Evolutionary conservation across 2,113 vertebrate genomes (phyloP).

Genomic region (Ceyx cyanopectus): DNA sequence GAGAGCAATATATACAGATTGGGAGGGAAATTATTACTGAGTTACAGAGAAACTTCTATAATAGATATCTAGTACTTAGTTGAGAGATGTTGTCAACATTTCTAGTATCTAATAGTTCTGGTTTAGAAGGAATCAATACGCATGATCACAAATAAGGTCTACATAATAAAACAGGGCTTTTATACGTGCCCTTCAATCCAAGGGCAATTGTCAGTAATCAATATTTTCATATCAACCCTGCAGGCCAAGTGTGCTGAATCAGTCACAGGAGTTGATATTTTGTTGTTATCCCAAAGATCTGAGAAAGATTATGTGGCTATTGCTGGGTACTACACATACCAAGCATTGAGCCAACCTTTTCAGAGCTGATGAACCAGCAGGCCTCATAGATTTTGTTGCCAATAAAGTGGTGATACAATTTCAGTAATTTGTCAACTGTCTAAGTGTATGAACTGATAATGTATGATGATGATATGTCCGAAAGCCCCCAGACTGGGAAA

Average conservation of each 20-base stretch:
- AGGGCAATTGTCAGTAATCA: background rate
- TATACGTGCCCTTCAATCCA: background rate
- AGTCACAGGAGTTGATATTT: background rate
- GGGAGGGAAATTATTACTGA: background rate
- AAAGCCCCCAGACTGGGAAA: background rate
- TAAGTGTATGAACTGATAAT: background rate
- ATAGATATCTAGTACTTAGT: background rate
- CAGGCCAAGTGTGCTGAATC: background rate
- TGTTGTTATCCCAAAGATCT: background rate
- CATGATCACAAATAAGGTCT: background rate
- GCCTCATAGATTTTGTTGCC: background rate
- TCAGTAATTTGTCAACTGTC: background rate
- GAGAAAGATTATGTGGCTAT: background rate
- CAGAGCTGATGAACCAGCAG: background rate
- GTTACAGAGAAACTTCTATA: background rate
- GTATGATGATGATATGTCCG: background rate
- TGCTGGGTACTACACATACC: background rate
- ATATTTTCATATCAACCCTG: background rate
- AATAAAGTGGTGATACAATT: background rate
- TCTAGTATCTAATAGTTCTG: background rate
- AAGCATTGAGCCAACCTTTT: background rate
- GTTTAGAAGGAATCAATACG: background rate
- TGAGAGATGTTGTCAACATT: background rate
- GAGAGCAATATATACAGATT: background rate
- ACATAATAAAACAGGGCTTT: background rate